Evolutionary conservation across 1,140 invertebrate species (phyloP).

Genomic region (Eriocheir sinensis): DNA sequence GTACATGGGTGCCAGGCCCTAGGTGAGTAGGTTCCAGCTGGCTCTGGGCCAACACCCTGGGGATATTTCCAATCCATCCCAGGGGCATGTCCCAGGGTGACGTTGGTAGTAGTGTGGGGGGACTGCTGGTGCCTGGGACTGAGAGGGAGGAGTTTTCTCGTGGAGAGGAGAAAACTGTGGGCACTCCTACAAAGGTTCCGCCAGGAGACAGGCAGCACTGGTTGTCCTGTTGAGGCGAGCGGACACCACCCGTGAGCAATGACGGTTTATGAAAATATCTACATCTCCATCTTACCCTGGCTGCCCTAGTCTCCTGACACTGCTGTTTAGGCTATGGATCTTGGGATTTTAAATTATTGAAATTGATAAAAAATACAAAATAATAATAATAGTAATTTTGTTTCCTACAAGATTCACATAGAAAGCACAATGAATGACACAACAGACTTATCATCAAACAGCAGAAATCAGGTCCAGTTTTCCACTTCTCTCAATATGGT

Average conservation of each 20-base stretch:
- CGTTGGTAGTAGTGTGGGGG: conserved; percentile 58
- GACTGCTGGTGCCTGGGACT: conserved; percentile 64
- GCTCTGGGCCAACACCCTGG: conserved; percentile 70
- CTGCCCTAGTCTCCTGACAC: conserved; percentile 73
- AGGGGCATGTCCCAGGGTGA: conserved; percentile 70
- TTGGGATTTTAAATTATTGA: conserved; percentile 72
- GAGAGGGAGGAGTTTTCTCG: conserved; percentile 56
- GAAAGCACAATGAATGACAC: conserved; percentile 78
- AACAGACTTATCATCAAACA: conserved; percentile 78
- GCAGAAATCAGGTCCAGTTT: conserved; percentile 75
- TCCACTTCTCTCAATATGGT: conserved; percentile 68
- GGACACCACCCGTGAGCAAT: conserved; percentile 76
- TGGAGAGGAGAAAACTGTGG: conserved; percentile 53
- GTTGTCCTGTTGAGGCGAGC: conserved; percentile 71
- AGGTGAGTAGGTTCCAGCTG: conserved; percentile 72
- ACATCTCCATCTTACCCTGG: conserved; percentile 75
- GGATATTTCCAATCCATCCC: conserved; percentile 58
- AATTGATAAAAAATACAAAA: conserved; percentile 75
- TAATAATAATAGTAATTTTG: conserved; percentile 75
- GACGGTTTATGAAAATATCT: conserved; percentile 77
- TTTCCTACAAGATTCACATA: conserved; percentile 78
- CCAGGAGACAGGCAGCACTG: conserved; percentile 75
- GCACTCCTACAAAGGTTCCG: conserved; percentile 62
- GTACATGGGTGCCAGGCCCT: conserved; percentile 75
- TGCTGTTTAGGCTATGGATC: conserved; percentile 74